These are phyloP conservation scores for Druceiella hillmani DNA, from an alignment of 2,888 invertebrate genomes.

Conservation along the genomic window DNA sequence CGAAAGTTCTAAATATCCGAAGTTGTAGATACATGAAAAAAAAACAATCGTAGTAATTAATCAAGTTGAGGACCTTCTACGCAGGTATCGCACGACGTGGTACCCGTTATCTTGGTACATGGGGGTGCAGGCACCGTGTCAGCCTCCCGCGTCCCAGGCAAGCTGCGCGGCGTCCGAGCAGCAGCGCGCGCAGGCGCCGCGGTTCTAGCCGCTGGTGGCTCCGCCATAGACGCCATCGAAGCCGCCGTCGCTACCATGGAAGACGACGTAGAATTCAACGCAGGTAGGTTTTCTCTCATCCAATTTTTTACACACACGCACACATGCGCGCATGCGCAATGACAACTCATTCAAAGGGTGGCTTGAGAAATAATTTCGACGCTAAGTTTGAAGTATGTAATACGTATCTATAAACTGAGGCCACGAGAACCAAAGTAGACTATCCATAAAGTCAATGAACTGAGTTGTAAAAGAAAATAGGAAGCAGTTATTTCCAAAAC, in stretches of 20 bases:
- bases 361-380: conserved; percentile 14
- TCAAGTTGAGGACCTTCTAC: too few relatives aligned
- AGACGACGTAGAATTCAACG: conserved; percentile 52
- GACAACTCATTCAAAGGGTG: conserved; percentile 15
- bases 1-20: too few relatives aligned
- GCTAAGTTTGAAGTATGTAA: conserved; percentile 1
- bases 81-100: too few relatives aligned
- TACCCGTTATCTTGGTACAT: conserved; percentile 50
- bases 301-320: conserved; percentile 28
- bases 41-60: too few relatives aligned
- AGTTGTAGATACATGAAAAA: too few relatives aligned
- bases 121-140: conserved; percentile 53
- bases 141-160: conserved; percentile 36
- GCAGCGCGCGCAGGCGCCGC: conserved; percentile 46
- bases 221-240: conserved; percentile 48
- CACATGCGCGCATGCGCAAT: conserved; percentile 6
- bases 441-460: too few relatives aligned
- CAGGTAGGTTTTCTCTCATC: too few relatives aligned
- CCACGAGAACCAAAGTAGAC: too few relatives aligned
- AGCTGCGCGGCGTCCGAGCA: conserved; percentile 43
- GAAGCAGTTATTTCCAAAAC: too few relatives aligned
- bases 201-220: conserved; percentile 33
- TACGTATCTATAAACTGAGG: conserved; percentile 1
- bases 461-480: too few relatives aligned
- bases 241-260: conserved; percentile 49